Base-by-base conservation (phyloP, 2,113 vertebrate genomes). In the Brachirus orientalis region DNA sequence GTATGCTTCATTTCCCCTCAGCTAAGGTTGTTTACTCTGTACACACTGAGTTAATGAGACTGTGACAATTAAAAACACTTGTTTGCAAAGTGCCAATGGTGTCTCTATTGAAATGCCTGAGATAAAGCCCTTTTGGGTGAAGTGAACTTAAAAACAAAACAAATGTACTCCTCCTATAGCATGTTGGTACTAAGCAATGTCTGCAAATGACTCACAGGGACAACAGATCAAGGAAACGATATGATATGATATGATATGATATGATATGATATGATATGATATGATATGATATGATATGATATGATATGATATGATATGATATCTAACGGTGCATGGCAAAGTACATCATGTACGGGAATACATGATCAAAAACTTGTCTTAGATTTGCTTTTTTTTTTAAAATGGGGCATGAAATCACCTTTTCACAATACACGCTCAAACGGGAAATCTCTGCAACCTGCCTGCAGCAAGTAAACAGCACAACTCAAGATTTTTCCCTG, bases 41-140 rank as follows among this genome's bases (percentile, higher is more conserved):
- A 63, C 40, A 69, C 69, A 77, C 73, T 61, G 75, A 84, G 74
- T 75, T 85, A 88, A 90, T 86, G 82, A 85, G 66, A 75, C 46
- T 71, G 55, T 57, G 51, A 77, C 76, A 86, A 84, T 85, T 82
- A 88, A 77, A 82, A 37, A 50, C 59, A 60, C 66, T 72, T 84
- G 73, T 85, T 84, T 79, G 74, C 81, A 79, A 76, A 75, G 57
- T 61, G 71, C 53, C 3, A 3, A 48, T 59, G 69, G 53, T 72
- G 56, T 73, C 18, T n/a, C 44, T 38, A 59, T 37, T 63, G 46
- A 64, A 61, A 69, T 16, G 28, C 59, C 60, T 77, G 41, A 40
- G 53, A 69, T 76, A 22, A 76, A 41, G 51, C 48, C 71, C 41
- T 64, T 65, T 22, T 63, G 48, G 56, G 52, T n/a, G 40, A 43